Percentiles rank a stretch among this genome's conserved stretches.
Conservation (phyloP, 2,113 vertebrate genomes). For the Quiscalus mexicanus region DNA sequence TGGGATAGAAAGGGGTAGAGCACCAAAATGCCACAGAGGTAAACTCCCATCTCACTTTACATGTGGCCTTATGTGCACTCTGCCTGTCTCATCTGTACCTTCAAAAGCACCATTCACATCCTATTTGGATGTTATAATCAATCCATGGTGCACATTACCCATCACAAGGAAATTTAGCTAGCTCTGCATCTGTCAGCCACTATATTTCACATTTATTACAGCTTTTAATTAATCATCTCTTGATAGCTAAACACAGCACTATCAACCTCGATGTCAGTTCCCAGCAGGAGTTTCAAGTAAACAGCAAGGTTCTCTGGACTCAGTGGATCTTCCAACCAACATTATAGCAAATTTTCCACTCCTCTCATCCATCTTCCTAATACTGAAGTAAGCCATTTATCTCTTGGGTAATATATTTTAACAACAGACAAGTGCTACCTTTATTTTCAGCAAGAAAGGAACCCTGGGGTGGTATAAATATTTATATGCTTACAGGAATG, state of each 20-base stretch:
- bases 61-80: neutral
- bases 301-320: neutral
- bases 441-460: slow-evolving; percentile 47
- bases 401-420: neutral
- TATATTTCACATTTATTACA: neutral
- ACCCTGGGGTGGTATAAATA: slow-evolving; percentile 49
- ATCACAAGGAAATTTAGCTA: neutral
- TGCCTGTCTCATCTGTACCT: neutral
- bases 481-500: slow-evolving; percentile 34
- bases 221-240: slow-evolving; percentile 26
- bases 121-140: neutral
- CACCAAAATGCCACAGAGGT: neutral
- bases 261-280: neutral
- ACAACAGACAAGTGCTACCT: slow-evolving; percentile 42
- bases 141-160: neutral
- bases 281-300: neutral
- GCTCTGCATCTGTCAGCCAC: neutral
- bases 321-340: neutral
- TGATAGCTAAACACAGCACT: slow-evolving; percentile 5
- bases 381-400: slow-evolving; percentile 21
- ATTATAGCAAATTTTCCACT: slow-evolving; percentile 6
- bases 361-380: slow-evolving; percentile 14
- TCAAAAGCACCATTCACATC: neutral
- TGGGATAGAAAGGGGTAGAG: neutral
- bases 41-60: neutral